Evolutionary conservation across 2,888 invertebrate genomes (phyloP), one percentile per base, ranked within the genome.

Genomic region (Phaedon cochleariae): DNA sequence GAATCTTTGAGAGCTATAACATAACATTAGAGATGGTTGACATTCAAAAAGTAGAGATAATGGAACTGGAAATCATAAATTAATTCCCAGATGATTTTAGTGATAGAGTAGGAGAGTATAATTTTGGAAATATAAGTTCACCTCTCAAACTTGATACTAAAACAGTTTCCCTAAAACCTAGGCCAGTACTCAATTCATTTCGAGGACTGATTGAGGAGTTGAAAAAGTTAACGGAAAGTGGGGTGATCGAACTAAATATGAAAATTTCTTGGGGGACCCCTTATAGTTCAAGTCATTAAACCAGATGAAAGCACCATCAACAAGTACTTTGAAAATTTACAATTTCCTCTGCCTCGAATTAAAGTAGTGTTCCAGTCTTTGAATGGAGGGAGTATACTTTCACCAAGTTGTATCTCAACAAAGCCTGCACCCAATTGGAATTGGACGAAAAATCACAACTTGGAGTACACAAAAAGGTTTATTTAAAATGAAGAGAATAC

Each of bases 391-490:
- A 10, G 55, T n/a, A n/a, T 18, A n/a, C 41, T 9, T 67, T 60
- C 31, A 46, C 45, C 26, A 63, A 67, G 34, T 15, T 67, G 17
- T 52, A 65, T 17, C 46, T 65, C 9, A 52, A 17, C 22, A 41
- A 31, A 17, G 59, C 59, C 20, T 65, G 62, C 59, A 52, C 18
- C 12, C 65, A 65, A 18, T 52, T 62, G 2, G 53, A 52, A 12
- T 20, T 65, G 5, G 62, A 62, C 15, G 58, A 62, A 9, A 29
- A 59, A 15, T 7, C 57, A 41, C 48, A 26, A 37, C 58, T 2
- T 57, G 48, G 58, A 52, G 21, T 17, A 64, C 60, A 4, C 57
- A 59, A 22, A 57, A 64, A 57, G 67, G 60, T 17, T 21, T 64
- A 17, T 64, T 41, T 52, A 15, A 29, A 34, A 51, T 64, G 49